These are phyloP conservation scores for Neolamprologus sp. DNA, from an alignment of 2,113 vertebrate species.

Conservation along the genomic window DNA sequence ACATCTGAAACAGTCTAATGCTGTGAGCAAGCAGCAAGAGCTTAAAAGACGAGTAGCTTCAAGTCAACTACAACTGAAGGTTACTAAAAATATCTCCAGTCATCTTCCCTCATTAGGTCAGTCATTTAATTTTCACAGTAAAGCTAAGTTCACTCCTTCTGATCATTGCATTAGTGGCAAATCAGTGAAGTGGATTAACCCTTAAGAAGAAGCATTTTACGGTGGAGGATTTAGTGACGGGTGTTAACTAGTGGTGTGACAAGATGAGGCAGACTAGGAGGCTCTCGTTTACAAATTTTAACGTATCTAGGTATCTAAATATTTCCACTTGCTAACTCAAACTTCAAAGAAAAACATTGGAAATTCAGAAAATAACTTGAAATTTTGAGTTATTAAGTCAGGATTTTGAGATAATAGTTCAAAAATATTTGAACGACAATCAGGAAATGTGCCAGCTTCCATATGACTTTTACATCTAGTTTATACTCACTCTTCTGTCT, in stretches of 20 bases:
- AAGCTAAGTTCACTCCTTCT: not conserved
- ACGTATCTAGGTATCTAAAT: fast-evolving
- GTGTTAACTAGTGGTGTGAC: not conserved
- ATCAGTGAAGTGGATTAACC: not conserved
- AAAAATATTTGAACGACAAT: not conserved
- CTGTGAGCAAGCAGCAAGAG: not conserved
- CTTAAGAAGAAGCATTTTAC: not conserved
- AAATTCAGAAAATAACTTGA: not conserved
- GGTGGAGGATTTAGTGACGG: not conserved
- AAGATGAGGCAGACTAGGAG: not conserved
- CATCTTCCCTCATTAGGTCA: not conserved
- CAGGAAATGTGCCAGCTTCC: not conserved
- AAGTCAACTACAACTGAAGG: not conserved
- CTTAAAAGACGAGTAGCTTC: not conserved
- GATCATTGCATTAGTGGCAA: not conserved
- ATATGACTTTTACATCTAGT: not conserved
- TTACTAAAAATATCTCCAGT: not conserved
- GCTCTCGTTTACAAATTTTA: not conserved
- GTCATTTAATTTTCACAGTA: not conserved
- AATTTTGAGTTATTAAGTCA: fast-evolving
- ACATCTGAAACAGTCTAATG: not conserved
- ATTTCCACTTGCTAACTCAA: not conserved
- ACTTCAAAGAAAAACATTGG: not conserved
- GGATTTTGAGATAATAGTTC: not conserved
- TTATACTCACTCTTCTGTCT: not conserved